Percentiles rank a stretch among this genome's conserved stretches.
Conservation (phyloP, 30 jellyfish, hydroid and myxozoan species). For the Pseudorhiza aurosa region DNA sequence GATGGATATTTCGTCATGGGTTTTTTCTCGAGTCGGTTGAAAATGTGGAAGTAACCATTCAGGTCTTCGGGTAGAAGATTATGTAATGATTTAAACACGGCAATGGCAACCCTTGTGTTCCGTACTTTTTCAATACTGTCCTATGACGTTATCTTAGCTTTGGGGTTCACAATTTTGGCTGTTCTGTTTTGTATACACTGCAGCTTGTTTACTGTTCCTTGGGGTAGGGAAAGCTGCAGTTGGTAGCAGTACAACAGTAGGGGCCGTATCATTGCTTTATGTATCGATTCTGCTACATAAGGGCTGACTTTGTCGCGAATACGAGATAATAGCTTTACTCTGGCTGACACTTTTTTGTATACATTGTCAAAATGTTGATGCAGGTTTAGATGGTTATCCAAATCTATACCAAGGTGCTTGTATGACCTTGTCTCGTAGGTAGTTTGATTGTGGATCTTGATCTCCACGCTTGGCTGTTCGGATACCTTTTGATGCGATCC, state of each 20-base stretch:
- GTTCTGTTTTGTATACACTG: constrained; percentile 69
- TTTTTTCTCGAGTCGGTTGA: too few species aligned
- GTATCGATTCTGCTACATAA: constrained; percentile 38
- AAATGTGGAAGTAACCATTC: too few species aligned
- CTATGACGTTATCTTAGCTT: too few species aligned
- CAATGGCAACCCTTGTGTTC: too few species aligned
- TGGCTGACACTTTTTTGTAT: constrained; percentile 38
- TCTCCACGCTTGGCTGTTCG: constrained; percentile 44
- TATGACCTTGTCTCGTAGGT: constrained; percentile 32
- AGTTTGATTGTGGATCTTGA: constrained; percentile 14
- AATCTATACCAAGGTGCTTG: constrained; percentile 41
- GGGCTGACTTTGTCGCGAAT: constrained; percentile 58
- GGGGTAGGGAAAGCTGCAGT: constrained; percentile 45
- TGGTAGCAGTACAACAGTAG: constrained; percentile 70
- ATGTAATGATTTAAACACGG: too few species aligned
- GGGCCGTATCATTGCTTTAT: constrained; percentile 70
- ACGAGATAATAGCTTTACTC: constrained; percentile 39
- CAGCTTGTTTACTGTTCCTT: constrained; percentile 54
- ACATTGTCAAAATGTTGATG: constrained; percentile 44
- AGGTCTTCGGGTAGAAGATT: too few species aligned
- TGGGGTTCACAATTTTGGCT: constrained; percentile 72
- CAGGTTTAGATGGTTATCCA: constrained; percentile 61
- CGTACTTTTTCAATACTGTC: too few species aligned
- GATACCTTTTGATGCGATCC: constrained; percentile 48
- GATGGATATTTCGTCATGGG: too few species aligned